Conservation (phyloP, 53 echinoderm and acorn worm species). For the Temnopleurus reevesii region DNA sequence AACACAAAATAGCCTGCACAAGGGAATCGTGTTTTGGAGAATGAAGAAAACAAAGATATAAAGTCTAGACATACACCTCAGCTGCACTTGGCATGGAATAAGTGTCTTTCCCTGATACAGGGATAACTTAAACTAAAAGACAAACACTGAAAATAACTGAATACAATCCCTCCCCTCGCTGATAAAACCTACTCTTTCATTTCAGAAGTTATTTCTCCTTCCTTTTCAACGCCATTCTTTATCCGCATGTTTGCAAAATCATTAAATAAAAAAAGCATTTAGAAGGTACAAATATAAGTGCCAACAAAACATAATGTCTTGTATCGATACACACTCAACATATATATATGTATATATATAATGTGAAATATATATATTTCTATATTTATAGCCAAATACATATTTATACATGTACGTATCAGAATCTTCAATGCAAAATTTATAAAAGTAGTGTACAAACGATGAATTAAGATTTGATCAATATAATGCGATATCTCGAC, state of each 20-base stretch:
- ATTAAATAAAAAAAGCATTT: conserved; percentile 55
- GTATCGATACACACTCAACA: conserved; percentile 11
- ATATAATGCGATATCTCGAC: conserved; percentile 14
- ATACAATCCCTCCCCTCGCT: conserved; percentile 35
- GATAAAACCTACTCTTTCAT: not conserved
- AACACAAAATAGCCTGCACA: conserved; percentile 9
- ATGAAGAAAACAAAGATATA: conserved; percentile 45
- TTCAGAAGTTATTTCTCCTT: conserved; percentile 35
- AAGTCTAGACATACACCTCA: conserved; percentile 58
- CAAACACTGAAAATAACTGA: conserved; percentile 47
- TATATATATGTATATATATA: not conserved
- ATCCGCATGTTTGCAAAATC: conserved; percentile 10
- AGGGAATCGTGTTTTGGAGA: conserved; percentile 18
- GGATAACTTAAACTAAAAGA: conserved; percentile 34
- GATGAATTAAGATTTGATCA: conserved; percentile 50
- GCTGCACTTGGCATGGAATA: conserved; percentile 60
- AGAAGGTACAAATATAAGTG: conserved; percentile 46
- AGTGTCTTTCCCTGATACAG: conserved; percentile 49
- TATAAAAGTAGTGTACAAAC: conserved; percentile 60
- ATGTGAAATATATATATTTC: conserved; percentile 56
- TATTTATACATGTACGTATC: conserved; percentile 62
- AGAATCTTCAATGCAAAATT: conserved; percentile 26
- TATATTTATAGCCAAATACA: conserved; percentile 62
- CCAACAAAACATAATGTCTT: conserved; percentile 33
- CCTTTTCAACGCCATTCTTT: not conserved